These are phyloP conservation scores for Cyclophora albipunctata DNA, from an alignment of 2,888 invertebrate genomes.

Conservation along the genomic window DNA sequence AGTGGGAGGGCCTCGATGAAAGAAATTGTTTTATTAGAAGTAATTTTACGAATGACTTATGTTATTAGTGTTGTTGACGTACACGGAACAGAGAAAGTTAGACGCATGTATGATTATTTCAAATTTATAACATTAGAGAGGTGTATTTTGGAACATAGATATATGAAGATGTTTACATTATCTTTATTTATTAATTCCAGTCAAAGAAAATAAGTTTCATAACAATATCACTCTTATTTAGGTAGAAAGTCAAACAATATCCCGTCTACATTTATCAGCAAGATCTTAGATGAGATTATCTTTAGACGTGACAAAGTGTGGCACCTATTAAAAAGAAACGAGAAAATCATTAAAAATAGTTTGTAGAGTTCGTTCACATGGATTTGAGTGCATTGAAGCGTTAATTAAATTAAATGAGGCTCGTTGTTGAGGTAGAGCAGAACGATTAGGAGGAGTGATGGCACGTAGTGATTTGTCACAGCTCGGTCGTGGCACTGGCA, in stretches of 20 bases:
- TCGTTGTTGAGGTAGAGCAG: constrained; percentile 50
- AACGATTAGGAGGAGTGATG: constrained; percentile 47
- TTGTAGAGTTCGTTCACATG: constrained; percentile 38
- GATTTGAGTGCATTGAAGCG: constrained; percentile 45
- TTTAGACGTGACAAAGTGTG: constrained; percentile 21
- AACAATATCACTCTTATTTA: too few relatives aligned
- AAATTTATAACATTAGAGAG: too few relatives aligned
- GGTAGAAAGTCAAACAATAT: constrained; percentile 11
- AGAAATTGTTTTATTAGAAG: constrained; percentile 32
- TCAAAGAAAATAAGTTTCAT: too few relatives aligned
- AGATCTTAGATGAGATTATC: constrained; percentile 19
- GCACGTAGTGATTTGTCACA: constrained; percentile 68
- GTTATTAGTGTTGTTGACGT: constrained; percentile 12
- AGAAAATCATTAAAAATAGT: constrained; percentile 23
- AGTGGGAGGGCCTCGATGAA: constrained; percentile 34
- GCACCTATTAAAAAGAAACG: constrained; percentile 23
- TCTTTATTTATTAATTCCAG: too few relatives aligned
- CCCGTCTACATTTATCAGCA: constrained; percentile 17
- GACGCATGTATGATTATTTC: too few relatives aligned
- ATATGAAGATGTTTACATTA: too few relatives aligned
- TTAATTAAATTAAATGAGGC: constrained; percentile 65
- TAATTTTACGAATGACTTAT: constrained; percentile 26
- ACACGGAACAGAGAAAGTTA: too few relatives aligned
- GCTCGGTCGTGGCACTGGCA: constrained; percentile 32
- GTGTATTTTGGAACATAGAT: too few relatives aligned